Evolutionary conservation across 2,797 vertebrate species (phyloP).

Genomic region (Macrochelys suwanniensis): DNA sequence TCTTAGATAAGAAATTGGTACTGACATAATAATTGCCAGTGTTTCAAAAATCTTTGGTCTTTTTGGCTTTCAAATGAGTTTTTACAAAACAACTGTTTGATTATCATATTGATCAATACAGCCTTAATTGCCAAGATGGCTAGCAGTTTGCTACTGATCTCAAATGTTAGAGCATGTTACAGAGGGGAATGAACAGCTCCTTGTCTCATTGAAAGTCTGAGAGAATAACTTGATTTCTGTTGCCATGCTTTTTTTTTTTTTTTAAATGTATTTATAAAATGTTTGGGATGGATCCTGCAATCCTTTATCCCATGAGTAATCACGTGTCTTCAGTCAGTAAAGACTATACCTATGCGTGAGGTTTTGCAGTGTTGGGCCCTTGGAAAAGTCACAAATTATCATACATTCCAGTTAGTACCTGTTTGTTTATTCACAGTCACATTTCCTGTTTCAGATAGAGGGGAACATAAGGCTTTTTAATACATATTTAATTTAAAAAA

Average conservation of each 20-base stretch:
- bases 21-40: too few relatives aligned
- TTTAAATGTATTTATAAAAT: background rate
- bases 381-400: background rate
- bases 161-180: background rate
- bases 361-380: background rate
- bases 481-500: background rate
- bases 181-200: background rate
- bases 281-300: background rate
- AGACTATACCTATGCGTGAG: background rate
- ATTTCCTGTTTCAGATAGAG: background rate
- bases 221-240: background rate
- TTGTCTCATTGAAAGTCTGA: background rate
- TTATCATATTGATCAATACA: background rate
- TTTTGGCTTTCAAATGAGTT: background rate
- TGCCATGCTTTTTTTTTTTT: background rate
- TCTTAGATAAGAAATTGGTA: too few relatives aligned
- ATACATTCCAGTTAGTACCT: too few relatives aligned
- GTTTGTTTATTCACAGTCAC: background rate
- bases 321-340: background rate
- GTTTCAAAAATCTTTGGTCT: background rate
- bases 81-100: background rate
- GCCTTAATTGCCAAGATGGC: background rate
- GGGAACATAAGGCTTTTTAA: too few relatives aligned
- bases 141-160: background rate
- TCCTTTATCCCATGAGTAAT: background rate